Conservation (phyloP, 2,888 invertebrate genomes). For the Theodoxus fluviatilis region DNA sequence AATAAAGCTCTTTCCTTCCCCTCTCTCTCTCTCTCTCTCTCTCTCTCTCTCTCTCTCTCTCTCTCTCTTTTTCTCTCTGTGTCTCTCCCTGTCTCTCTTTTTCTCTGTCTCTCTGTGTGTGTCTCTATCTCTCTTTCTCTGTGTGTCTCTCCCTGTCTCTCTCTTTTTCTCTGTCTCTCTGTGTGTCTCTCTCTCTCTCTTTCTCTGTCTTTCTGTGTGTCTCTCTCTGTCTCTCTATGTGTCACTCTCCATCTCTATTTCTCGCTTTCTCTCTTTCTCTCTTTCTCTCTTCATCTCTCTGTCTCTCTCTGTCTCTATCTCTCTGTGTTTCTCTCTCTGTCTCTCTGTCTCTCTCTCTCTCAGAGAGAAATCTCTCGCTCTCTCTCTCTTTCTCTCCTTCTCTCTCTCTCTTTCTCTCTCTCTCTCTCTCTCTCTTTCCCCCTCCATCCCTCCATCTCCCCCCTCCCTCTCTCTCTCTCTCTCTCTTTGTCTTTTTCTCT, state of each 20-base stretch:
- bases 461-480: conserved; percentile 1
- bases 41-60: neutral
- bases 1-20: neutral
- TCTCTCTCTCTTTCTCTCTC: neutral
- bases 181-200: neutral
- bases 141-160: neutral
- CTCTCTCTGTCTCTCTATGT: conserved; percentile 2
- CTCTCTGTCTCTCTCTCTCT: conserved; percentile 2
- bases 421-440: conserved; percentile 1
- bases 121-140: neutral
- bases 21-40: conserved; percentile 15
- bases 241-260: neutral
- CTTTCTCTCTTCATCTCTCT: conserved; percentile 24
- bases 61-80: conserved; percentile 4
- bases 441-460: neutral
- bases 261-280: no score
- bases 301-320: neutral
- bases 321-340: neutral
- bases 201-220: conserved; percentile 14
- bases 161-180: neutral
- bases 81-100: neutral
- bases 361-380: no score
- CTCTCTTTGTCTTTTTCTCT: neutral
- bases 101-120: neutral
- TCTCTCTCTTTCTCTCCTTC: neutral